Conservation (phyloP, 2,888 invertebrate species). For the Diloba caeruleocephala region DNA sequence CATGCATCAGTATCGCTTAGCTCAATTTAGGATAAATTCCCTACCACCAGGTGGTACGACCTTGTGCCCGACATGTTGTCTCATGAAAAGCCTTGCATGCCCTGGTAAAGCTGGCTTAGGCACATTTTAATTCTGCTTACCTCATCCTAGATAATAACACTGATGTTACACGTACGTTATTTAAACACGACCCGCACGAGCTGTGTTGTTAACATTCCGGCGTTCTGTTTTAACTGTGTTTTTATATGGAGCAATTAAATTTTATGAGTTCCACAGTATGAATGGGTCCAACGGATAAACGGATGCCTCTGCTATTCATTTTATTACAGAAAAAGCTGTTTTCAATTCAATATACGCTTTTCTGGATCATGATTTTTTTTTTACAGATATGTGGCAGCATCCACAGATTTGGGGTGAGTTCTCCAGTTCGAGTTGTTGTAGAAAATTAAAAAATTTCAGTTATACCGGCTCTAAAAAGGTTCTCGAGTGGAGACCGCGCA, state of each 20-base stretch:
- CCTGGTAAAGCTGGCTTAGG: too few species aligned
- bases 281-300: slow-evolving; percentile 32
- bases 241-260: slow-evolving; percentile 53
- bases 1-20: too few species aligned
- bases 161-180: slow-evolving; percentile 26
- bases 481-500: too few species aligned
- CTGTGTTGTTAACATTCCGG: slow-evolving; percentile 33
- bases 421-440: too few species aligned
- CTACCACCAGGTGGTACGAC: too few species aligned
- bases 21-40: too few species aligned
- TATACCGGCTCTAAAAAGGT: too few species aligned
- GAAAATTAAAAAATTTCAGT: too few species aligned
- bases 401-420: too few species aligned
- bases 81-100: too few species aligned
- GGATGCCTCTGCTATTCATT: slow-evolving; percentile 38
- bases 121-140: not conserved
- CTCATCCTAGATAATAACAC: not conserved
- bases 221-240: slow-evolving; percentile 40
- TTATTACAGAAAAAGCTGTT: slow-evolving; percentile 39
- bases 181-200: slow-evolving; percentile 11
- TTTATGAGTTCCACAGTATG: slow-evolving; percentile 43
- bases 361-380: slow-evolving; percentile 3
- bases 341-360: slow-evolving; percentile 33
- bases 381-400: too few species aligned
- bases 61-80: too few species aligned